These are phyloP conservation scores for Aradophagus sp. DNA, from an alignment of 1,140 invertebrate species.

Conservation along the genomic window DNA sequence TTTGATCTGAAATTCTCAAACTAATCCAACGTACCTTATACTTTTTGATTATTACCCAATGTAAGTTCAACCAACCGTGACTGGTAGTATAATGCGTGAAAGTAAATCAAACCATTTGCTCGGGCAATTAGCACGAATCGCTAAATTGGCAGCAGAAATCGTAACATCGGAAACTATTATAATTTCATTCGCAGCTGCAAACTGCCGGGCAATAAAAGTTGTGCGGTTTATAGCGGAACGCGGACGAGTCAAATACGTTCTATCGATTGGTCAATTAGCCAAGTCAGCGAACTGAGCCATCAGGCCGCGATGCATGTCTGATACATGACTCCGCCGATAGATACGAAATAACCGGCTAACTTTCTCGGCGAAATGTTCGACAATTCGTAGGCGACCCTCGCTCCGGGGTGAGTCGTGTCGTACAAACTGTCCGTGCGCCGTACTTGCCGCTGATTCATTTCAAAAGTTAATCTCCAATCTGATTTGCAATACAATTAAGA, in stretches of 20 bases:
- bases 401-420: conserved; percentile 41
- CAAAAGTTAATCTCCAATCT: conserved; percentile 49
- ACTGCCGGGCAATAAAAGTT: conserved; percentile 24
- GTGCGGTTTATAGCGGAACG: conserved; percentile 14
- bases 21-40: too few relatives aligned
- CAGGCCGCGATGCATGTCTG: conserved; percentile 33
- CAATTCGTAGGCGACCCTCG: conserved; percentile 50
- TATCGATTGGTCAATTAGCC: conserved; percentile 47
- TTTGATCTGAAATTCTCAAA: too few relatives aligned
- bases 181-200: conserved; percentile 11
- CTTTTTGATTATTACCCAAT: too few relatives aligned
- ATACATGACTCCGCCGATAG: conserved; percentile 41
- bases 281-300: conserved; percentile 40
- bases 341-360: conserved; percentile 44
- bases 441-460: conserved; percentile 48
- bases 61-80: too few relatives aligned
- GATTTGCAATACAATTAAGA: conserved; percentile 55
- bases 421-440: conserved; percentile 35
- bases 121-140: too few relatives aligned
- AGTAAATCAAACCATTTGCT: too few relatives aligned
- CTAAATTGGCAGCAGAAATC: conserved; percentile 4
- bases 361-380: conserved; percentile 48
- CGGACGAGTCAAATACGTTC: conserved; percentile 26
- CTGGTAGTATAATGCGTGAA: too few relatives aligned
- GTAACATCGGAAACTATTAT: conserved; percentile 8